phyloP scores from a whole-genome alignment of 2,888 invertebrate species.

The Amiota communis region DNA sequence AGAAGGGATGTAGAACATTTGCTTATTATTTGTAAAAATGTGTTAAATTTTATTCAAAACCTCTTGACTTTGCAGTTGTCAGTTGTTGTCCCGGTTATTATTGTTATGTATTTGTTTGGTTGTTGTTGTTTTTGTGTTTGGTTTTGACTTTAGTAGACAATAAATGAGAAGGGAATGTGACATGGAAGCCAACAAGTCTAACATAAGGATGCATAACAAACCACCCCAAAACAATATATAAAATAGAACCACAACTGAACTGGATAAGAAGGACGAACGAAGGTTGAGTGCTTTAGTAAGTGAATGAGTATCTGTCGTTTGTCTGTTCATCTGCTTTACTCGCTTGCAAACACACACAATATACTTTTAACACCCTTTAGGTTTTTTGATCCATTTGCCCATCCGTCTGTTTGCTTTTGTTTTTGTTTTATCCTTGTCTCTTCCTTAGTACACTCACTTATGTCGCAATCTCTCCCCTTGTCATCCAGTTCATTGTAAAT shows the following conservation, averaged over 20 bases:
- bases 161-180: slow-evolving; percentile 19
- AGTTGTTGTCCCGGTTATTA: too few species aligned
- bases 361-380: not conserved
- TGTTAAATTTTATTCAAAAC: slow-evolving; percentile 49
- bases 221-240: not conserved
- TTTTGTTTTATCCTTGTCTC: not conserved
- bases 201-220: slow-evolving; percentile 14
- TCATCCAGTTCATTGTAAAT: too few species aligned
- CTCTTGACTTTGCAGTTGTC: slow-evolving; percentile 52
- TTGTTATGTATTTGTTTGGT: not conserved
- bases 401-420: not conserved
- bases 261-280: not conserved
- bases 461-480: too few species aligned
- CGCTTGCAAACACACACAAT: not conserved
- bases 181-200: not conserved
- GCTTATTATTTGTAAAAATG: slow-evolving; percentile 40
- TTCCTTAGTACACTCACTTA: not conserved
- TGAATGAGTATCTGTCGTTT: not conserved
- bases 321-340: not conserved
- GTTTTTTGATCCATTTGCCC: not conserved
- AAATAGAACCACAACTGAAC: not conserved
- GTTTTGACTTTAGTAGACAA: slow-evolving; percentile 5
- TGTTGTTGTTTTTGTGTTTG: slow-evolving; percentile 24
- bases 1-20: slow-evolving; percentile 30
- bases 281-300: slow-evolving; percentile 1